Percentiles rank a stretch among this genome's conserved stretches.
phyloP scores from a whole-genome alignment of 2,888 invertebrate genomes.

The Monoplex corrugatus region DNA sequence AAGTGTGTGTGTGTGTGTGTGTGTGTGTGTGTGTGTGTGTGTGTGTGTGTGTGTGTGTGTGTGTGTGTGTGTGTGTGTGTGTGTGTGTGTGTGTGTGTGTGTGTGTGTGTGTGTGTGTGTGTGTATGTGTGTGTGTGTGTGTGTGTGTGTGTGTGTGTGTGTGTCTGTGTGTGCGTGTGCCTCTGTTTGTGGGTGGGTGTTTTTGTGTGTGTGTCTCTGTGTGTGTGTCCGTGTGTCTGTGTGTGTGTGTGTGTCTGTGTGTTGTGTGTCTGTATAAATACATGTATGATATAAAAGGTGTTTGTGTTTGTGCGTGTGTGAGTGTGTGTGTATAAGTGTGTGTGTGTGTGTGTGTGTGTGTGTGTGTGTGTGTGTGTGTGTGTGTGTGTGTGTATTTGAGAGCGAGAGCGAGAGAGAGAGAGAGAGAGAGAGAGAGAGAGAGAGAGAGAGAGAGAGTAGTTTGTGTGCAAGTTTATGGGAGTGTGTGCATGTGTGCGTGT shows the following conservation, averaged over 20 bases:
- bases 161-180: too few species aligned
- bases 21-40: background rate
- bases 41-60: slow-evolving; percentile 14
- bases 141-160: too few species aligned
- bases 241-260: background rate
- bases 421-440: too few species aligned
- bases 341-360: background rate
- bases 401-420: too few species aligned
- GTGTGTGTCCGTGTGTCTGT: slow-evolving; percentile 12
- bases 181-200: background rate
- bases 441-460: too few species aligned
- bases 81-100: slow-evolving; percentile 39
- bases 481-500: too few species aligned
- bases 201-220: background rate
- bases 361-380: background rate
- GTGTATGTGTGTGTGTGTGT: too few species aligned
- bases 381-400: too few species aligned
- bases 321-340: slow-evolving; percentile 5
- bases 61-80: slow-evolving; percentile 32
- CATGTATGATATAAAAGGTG: background rate
- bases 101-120: background rate
- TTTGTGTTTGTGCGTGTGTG: slow-evolving; percentile 6
- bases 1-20: too few species aligned
- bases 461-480: too few species aligned
- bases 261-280: background rate